Evolutionary conservation across 2,888 invertebrate species (phyloP).

Genomic region (Pollenia amentaria): DNA sequence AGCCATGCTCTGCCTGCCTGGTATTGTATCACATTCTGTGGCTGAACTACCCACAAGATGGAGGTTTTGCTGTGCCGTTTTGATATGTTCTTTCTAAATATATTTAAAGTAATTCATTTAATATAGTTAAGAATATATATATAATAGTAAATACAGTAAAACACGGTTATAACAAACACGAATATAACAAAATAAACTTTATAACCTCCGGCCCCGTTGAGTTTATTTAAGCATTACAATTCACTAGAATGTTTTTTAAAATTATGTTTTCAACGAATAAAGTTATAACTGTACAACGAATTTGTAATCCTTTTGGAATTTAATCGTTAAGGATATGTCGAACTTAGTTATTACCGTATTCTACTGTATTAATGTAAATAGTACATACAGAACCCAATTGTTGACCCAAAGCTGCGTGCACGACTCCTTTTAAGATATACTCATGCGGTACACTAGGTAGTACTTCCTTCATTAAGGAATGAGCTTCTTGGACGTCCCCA

Average conservation of each 20-base stretch:
- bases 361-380: too few relatives aligned
- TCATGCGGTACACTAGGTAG: conserved; percentile 98
- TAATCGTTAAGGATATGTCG: too few relatives aligned
- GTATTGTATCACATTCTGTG: conserved; percentile 98
- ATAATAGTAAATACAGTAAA: too few relatives aligned
- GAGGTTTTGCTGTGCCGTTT: conserved; percentile 97
- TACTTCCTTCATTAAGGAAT: conserved; percentile 93
- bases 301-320: too few relatives aligned
- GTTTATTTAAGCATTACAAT: too few relatives aligned
- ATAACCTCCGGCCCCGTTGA: too few relatives aligned
- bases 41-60: conserved; percentile 98
- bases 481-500: conserved; percentile 95
- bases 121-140: background rate
- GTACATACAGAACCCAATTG: conserved; percentile 92
- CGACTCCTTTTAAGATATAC: conserved; percentile 98
- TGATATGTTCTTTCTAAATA: conserved; percentile 94
- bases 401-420: conserved; percentile 96
- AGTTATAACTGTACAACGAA: too few relatives aligned
- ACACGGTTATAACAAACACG: too few relatives aligned
- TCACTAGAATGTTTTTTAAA: too few relatives aligned
- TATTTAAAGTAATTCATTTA: background rate
- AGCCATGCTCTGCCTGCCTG: conserved; percentile 99
- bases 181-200: too few relatives aligned
- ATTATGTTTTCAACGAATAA: too few relatives aligned
- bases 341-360: too few relatives aligned